These are phyloP conservation scores for Agapornis roseicollis DNA, from an alignment of 2,113 vertebrate species.

Conservation along the genomic window DNA sequence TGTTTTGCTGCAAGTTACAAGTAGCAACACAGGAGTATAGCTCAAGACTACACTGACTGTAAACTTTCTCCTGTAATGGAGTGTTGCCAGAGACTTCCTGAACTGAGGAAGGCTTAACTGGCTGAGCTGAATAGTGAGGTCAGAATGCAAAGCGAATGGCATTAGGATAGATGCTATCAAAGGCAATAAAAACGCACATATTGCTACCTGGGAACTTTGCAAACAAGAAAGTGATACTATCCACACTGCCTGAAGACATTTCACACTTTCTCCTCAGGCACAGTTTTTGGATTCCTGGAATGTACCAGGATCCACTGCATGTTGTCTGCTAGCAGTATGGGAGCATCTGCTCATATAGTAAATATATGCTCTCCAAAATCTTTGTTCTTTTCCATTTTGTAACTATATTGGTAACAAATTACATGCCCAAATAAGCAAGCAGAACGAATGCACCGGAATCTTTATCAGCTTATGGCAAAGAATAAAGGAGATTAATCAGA, in stretches of 20 bases:
- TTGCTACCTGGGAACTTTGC: not conserved
- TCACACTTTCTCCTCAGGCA: not conserved
- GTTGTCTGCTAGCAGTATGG: not conserved
- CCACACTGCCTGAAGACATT: not conserved
- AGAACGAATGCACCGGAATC: not conserved
- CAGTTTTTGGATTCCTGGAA: not conserved
- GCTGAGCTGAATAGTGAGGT: not conserved
- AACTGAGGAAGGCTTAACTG: not conserved
- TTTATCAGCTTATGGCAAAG: not conserved
- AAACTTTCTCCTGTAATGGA: not conserved
- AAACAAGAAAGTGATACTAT: not conserved
- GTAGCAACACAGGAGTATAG: not conserved
- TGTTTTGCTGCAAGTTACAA: not conserved
- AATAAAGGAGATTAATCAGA: not conserved
- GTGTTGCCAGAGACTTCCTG: not conserved
- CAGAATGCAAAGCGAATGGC: not conserved
- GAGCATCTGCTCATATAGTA: not conserved
- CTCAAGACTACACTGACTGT: not conserved
- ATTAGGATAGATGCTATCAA: not conserved
- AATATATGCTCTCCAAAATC: not conserved
- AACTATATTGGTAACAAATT: not conserved
- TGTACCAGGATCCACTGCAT: not conserved
- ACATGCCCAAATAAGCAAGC: not conserved
- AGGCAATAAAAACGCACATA: not conserved
- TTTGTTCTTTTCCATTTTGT: not conserved